A percentile compares a stretch with the other conserved stretches of the same genome.
Conservation (phyloP, 2,797 vertebrate species). For the Graptemys geographica region DNA sequence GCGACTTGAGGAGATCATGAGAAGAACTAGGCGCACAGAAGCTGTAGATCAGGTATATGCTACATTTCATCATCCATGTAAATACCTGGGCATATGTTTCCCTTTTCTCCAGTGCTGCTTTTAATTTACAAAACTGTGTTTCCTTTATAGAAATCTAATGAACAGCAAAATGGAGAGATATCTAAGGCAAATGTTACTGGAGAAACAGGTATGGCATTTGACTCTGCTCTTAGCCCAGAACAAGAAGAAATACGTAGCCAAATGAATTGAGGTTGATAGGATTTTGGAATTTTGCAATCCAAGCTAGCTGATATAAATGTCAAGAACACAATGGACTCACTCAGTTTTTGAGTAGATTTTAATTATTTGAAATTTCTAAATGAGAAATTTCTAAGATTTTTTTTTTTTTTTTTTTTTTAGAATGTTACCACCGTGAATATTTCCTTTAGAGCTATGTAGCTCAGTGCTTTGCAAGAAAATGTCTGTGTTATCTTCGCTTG, state of each 20-base stretch:
- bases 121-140: constrained; percentile 44
- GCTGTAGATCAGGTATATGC: constrained; percentile 86
- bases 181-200: constrained; percentile 73
- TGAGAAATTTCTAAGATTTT: neutral
- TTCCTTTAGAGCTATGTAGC: neutral
- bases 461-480: neutral
- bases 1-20: constrained; percentile 99
- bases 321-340: neutral
- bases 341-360: neutral
- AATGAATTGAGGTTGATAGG: neutral
- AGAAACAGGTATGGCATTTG: constrained; percentile 80
- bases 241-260: neutral
- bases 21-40: constrained; percentile 93
- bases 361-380: constrained; percentile 22
- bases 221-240: neutral
- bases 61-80: neutral
- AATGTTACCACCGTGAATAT: neutral
- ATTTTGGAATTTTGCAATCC: neutral
- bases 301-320: neutral
- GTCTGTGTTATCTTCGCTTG: neutral
- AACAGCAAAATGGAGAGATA: constrained; percentile 88
- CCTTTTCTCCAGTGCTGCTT: neutral
- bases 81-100: neutral
- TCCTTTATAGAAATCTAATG: constrained; percentile 85
- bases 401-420: neutral